Evolutionary conservation across 1,140 invertebrate species (phyloP), one percentile per base, ranked within the genome.

Genomic region (Leptonema lineaticorne): DNA sequence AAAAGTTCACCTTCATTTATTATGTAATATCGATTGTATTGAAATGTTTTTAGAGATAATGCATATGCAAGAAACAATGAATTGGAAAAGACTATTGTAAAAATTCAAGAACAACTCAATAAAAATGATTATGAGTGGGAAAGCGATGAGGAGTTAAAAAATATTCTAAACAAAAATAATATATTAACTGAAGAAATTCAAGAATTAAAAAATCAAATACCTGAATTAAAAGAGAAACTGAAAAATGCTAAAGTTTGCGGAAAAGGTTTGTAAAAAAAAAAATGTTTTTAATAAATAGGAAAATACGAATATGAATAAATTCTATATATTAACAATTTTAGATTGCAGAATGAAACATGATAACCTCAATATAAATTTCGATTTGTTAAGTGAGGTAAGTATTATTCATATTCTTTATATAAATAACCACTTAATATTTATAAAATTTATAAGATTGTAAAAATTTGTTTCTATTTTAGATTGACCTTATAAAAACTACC

Each of bases 341-440:
- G 70, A 74, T 69, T 83, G 79, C 68, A 82, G 80, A 73, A 74
- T 82, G 69, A 81, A 83, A 72, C 79, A 83, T 41, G 79, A 83
- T 68, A 79, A 83, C 74, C 74, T 83, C 0, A 82, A 84, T 63
- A 82, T 84, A 45, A 83, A 84, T 68, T 75, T 84, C 68, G 82
- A 84, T 71, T 76, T 80, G 24, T 73, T 84, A 33, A 82, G 78
- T 69, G 81, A n/a, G n/a, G n/a, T n/a, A n/a, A n/a, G n/a, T n/a
- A n/a, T n/a, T n/a, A n/a, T n/a, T n/a, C n/a, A n/a, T n/a, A n/a
- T n/a, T n/a, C n/a, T n/a, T n/a, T n/a, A n/a, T n/a, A n/a, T n/a
- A n/a, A n/a, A n/a, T n/a, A n/a, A n/a, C n/a, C n/a, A n/a, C n/a
- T n/a, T n/a, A n/a, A n/a, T n/a, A n/a, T n/a, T n/a, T n/a, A n/a